A percentile compares a stretch with the other conserved stretches of the same genome.
These are phyloP conservation scores for Megalurothrips usitatus DNA, from an alignment of 2,888 invertebrate genomes.

Conservation along the genomic window DNA sequence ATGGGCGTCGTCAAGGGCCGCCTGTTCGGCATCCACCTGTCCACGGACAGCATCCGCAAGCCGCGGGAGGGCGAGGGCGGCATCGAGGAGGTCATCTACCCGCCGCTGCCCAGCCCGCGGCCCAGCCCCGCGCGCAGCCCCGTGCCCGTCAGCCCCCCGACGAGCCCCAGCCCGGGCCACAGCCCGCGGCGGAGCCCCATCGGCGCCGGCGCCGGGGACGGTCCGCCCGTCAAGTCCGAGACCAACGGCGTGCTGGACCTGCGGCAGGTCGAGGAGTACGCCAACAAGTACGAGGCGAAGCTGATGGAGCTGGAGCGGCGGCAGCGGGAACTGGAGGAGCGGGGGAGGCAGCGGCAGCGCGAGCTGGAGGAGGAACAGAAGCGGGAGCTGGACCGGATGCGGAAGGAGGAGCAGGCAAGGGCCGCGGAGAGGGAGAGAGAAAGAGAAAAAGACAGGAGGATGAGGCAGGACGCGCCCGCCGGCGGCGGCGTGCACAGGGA, in stretches of 20 bases:
- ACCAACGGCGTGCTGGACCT: constrained; percentile 15
- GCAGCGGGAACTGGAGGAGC: neutral
- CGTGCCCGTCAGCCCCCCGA: neutral
- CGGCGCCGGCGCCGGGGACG: neutral
- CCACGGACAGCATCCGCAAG: constrained; percentile 1
- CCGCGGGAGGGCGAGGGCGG: neutral
- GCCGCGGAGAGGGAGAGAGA: constrained; percentile 31
- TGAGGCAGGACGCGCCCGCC: neutral
- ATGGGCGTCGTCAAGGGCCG: constrained; percentile 15
- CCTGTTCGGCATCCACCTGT: constrained; percentile 9
- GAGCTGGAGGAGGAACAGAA: constrained; percentile 19
- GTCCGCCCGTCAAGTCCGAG: neutral
- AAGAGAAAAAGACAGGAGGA: constrained; percentile 27
- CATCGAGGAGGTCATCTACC: constrained; percentile 20
- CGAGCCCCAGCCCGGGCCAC: constrained; percentile 15
- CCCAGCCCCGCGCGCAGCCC: constrained; percentile 15
- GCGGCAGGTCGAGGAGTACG: constrained; percentile 15
- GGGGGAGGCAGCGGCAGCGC: neutral
- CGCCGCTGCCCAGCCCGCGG: constrained; percentile 7
- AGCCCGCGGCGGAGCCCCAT: constrained; percentile 5
- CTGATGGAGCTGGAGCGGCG: constrained; percentile 10
- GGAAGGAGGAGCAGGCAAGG: constrained; percentile 32
- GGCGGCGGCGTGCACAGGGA: no score
- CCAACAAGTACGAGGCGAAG: constrained; percentile 24
- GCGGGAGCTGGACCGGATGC: constrained; percentile 29